Evolutionary conservation across 1,140 invertebrate genomes (phyloP), one percentile per base, ranked within the genome.

Genomic region (Phenacoccus solenopsis): DNA sequence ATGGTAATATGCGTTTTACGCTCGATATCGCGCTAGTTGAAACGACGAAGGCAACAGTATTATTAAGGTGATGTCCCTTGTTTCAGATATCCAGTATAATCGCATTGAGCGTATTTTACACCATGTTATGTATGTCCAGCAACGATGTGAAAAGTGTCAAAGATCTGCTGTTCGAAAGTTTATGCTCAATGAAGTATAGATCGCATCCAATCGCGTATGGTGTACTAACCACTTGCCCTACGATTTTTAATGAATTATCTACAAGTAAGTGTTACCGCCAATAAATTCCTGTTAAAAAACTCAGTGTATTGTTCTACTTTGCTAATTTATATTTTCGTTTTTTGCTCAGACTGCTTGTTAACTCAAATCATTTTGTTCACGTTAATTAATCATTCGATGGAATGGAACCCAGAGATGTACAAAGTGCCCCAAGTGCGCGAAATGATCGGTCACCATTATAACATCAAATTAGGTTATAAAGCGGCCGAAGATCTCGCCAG

Each of bases 81-180:
- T 49, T 49, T 49, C 38, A 49, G 38, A n/a, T 49, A n/a, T 9
- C 5, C 12, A 16, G 5, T 49, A n/a, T 49, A 3, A 49, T 49
- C 16, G 5, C 5, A 3, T 24, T 64, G 59, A 64, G 59, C 22
- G 16, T 25, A 3, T 27, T 64, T 22, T 24, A 24, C 9, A 27
- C 59, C 2, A 64, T 25, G 59, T 64, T 64, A 24, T 24, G 59
- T 64, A 9, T 24, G 16, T 20, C 7, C 9, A 4, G 1, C 5
- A 64, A 64, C 25, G 59, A 64, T 64, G 25, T 64, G 9, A 24
- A 64, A 27, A 64, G 59, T 20, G 59, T 64, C 21, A 64, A 25
- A 25, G 21, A 24, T 27, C 25, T 64, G 25, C 4, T 64, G 21
- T 27, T 24, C 25, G 59, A 64, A 1, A 10, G 59, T 25, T 64